phyloP scores from a whole-genome alignment of 1,140 invertebrate genomes.

The Nasonia giraulti region DNA sequence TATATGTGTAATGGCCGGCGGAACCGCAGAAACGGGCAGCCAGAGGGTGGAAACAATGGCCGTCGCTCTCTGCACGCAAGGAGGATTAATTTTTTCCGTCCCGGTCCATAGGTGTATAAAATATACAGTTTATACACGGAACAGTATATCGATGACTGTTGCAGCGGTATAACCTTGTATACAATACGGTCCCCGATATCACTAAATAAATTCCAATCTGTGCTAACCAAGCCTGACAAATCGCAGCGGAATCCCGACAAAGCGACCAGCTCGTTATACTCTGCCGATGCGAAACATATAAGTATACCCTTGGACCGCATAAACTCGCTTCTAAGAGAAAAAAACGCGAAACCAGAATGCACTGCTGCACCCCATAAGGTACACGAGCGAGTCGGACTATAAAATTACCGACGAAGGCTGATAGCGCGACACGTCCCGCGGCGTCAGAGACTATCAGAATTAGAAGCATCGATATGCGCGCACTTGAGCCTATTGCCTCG shows the following conservation, averaged over 20 bases:
- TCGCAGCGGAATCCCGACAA: neutral
- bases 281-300: neutral
- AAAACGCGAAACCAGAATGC: too few relatives aligned
- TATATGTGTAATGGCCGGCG: neutral
- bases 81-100: too few relatives aligned
- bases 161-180: too few relatives aligned
- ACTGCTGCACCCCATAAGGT: neutral
- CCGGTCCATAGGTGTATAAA: too few relatives aligned
- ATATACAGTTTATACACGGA: too few relatives aligned
- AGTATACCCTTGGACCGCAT: neutral
- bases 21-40: neutral
- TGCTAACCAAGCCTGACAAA: neutral
- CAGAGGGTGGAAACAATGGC: neutral
- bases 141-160: too few relatives aligned
- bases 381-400: neutral
- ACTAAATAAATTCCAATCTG: neutral
- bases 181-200: too few relatives aligned
- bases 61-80: too few relatives aligned
- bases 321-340: neutral
- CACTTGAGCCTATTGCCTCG: too few relatives aligned
- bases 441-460: slow-evolving; percentile 20
- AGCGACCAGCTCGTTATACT: neutral
- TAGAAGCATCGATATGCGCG: slow-evolving; percentile 32
- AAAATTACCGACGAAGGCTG: slow-evolving; percentile 7
- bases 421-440: neutral